Evolutionary conservation across 2,797 vertebrate species (phyloP).

Genomic region (Pangasius mekongensis): DNA sequence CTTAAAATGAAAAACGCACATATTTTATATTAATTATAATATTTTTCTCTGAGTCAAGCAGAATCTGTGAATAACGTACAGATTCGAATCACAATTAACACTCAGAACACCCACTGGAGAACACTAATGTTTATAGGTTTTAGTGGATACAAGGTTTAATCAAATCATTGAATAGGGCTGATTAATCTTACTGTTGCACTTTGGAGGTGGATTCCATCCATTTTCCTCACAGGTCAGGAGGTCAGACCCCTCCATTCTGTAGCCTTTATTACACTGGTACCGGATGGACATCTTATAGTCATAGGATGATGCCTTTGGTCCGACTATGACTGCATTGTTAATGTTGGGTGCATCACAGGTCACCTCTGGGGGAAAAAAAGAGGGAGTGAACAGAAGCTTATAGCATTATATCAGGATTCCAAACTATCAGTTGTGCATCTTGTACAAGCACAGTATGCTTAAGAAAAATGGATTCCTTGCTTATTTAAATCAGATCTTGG

Average conservation of each 20-base stretch:
- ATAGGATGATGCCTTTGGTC: neutral
- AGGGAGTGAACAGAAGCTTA: too few relatives aligned
- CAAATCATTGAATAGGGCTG: neutral
- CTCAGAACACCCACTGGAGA: neutral
- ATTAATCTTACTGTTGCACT: constrained; percentile 39
- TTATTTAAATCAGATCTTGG: neutral
- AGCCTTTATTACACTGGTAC: neutral
- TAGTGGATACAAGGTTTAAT: neutral
- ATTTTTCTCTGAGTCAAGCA: neutral
- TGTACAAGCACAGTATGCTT: neutral
- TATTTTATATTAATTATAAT: neutral
- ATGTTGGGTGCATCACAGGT: neutral
- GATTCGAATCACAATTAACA: neutral
- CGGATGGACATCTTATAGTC: neutral
- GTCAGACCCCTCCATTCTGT: neutral
- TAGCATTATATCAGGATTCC: neutral
- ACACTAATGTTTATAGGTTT: neutral
- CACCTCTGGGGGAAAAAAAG: neutral
- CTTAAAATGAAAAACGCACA: neutral
- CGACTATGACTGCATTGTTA: neutral
- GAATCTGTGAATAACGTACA: neutral
- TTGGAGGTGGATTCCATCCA: constrained; percentile 42
- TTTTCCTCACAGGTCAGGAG: constrained; percentile 22
- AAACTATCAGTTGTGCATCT: neutral
- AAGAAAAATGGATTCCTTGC: neutral